phyloP scores from a whole-genome alignment of 2,113 vertebrate genomes.

The Muntiacus muntjak region DNA sequence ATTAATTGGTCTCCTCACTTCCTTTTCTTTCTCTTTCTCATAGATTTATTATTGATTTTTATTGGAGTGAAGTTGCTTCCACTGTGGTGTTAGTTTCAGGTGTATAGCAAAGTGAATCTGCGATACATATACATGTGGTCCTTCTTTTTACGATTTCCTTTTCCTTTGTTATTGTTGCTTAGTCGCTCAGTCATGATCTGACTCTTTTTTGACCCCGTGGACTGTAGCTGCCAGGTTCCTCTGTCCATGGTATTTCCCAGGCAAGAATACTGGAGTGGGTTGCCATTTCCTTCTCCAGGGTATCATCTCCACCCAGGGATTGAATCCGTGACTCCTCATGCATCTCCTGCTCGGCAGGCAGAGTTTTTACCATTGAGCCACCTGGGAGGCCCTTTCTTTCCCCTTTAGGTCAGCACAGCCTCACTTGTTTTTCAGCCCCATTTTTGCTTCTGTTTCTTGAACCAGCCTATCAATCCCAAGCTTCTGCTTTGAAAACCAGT shows the following conservation, averaged over 20 bases:
- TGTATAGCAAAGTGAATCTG: not conserved
- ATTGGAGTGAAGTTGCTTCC: not conserved
- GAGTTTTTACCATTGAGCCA: not conserved
- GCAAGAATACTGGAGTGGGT: not conserved
- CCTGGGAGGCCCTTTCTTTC: not conserved
- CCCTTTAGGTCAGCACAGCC: not conserved
- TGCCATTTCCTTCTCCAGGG: not conserved
- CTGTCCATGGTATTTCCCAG: not conserved
- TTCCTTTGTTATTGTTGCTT: not conserved
- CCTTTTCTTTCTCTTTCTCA: not conserved
- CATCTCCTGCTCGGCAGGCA: not conserved
- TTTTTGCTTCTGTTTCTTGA: not conserved
- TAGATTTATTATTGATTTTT: not conserved
- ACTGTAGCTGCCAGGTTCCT: not conserved
- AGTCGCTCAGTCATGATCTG: not conserved
- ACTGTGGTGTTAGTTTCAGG: not conserved
- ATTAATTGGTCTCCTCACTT: not conserved
- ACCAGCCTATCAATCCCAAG: not conserved
- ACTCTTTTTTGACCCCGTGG: not conserved
- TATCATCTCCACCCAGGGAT: not conserved
- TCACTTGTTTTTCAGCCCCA: not conserved
- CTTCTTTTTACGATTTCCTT: not conserved
- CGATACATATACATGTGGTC: accelerated
- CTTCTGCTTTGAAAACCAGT: not conserved
- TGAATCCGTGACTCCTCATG: not conserved